Evolutionary conservation across 1,140 invertebrate species (phyloP), one percentile per base, ranked within the genome.

Genomic region (Alviniconcha marisindica): DNA sequence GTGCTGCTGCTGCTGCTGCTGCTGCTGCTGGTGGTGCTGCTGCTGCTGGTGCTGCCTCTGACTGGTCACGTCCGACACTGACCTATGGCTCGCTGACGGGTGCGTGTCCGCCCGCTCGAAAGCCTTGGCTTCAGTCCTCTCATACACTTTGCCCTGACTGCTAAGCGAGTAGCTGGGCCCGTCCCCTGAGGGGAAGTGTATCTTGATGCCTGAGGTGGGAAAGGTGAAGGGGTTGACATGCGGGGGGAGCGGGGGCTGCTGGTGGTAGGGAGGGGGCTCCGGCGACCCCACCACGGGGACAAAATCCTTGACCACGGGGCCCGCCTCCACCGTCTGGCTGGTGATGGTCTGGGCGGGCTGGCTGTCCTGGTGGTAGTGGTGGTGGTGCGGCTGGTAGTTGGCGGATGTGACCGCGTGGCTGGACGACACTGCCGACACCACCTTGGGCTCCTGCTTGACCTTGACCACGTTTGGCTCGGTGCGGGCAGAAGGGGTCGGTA

Each of bases 221-320:
- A 80, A 80, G 33, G 78, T 80, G 56, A 80, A 80, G 12, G 78
- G 78, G 56, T 80, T 80, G 2, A 66, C 31, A 28, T 80, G 78
- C 12, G 56, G 33, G 15, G 78, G 60, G 15, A 69, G 31, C 4
- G 51, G 44, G 56, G 10, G 56, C 4, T 69, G 63, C 21, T 69
- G 63, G 73, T 76, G 73, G 73, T 51, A 76, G 38, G 71, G 69
- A 15, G 54, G 78, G 33, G 78, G 78, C n/a, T 80, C 78, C 7
- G 78, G 78, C 1, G 78, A 69, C 21, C 60, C 15, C n/a, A 60
- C 33, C 36, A 80, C 78, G 38, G 78, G 78, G 24, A 80, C 18
- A 36, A 80, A 80, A 24, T 80, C 78, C 40, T 80, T 80, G 36
- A 80, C 60, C 36, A 80, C 78, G 3, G 38, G 60, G n/a, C 60